Percentiles rank a stretch among this genome's conserved stretches.
Conservation (phyloP, 2,113 vertebrate species). For the Petaurus breviceps region DNA sequence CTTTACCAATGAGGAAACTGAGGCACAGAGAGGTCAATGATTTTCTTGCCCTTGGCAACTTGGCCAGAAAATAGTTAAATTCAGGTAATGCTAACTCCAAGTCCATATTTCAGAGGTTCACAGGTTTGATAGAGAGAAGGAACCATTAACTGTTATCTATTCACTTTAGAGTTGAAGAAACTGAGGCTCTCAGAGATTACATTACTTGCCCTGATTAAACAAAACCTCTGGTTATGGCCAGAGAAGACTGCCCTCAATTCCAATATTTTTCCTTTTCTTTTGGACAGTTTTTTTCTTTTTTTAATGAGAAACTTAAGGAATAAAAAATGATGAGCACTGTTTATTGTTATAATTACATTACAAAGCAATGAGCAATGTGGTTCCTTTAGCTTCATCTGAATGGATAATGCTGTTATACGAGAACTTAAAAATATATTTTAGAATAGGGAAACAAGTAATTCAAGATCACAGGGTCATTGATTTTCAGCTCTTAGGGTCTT, state of each 20-base stretch:
- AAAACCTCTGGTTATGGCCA: background rate
- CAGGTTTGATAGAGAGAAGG: background rate
- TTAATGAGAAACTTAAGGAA: slow-evolving; percentile 36
- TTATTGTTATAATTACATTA: background rate
- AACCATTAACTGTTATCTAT: background rate
- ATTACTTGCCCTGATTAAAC: background rate
- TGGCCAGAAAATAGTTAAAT: background rate
- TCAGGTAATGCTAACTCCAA: background rate
- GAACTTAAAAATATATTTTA: slow-evolving; percentile 26
- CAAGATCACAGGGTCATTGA: slow-evolving; percentile 64
- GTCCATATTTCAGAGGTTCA: background rate
- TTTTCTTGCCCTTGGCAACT: background rate
- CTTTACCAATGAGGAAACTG: background rate
- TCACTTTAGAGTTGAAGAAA: background rate
- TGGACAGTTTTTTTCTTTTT: background rate
- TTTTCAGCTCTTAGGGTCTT: background rate
- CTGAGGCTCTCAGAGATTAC: background rate
- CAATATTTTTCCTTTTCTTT: slow-evolving; percentile 17
- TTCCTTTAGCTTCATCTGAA: slow-evolving; percentile 31
- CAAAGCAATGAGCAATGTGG: slow-evolving; percentile 15
- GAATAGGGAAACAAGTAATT: slow-evolving; percentile 57
- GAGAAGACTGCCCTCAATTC: background rate
- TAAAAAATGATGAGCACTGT: slow-evolving; percentile 24
- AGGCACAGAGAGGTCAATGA: background rate
- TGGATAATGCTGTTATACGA: background rate